Conservation (phyloP, 2,113 vertebrate genomes). For the Grus americana region DNA sequence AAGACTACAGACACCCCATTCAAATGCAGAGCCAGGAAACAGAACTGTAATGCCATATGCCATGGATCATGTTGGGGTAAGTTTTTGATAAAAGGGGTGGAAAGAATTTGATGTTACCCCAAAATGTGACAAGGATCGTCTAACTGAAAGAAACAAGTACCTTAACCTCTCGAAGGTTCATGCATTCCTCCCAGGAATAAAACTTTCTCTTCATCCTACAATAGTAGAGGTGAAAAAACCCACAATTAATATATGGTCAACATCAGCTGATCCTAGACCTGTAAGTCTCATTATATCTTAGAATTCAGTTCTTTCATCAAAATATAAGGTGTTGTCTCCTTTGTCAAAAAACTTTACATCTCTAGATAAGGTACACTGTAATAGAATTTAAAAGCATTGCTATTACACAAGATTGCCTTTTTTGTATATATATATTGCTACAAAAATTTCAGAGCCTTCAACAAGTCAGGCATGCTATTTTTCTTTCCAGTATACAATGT, state of each 20-base stretch:
- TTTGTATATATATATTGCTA: background rate
- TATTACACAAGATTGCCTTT: background rate
- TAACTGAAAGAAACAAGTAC: conserved; percentile 67
- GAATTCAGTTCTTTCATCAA: background rate
- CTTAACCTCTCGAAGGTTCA: conserved; percentile 97
- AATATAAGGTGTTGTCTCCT: background rate
- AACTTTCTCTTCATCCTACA: conserved; percentile 97
- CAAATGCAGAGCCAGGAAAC: background rate
- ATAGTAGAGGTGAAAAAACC: background rate
- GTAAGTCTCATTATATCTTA: background rate
- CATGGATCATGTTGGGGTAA: background rate
- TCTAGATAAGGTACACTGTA: background rate
- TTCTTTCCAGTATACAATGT: background rate
- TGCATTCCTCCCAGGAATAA: conserved; percentile 98
- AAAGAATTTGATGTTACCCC: background rate
- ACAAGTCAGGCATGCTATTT: background rate
- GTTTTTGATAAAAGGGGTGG: background rate
- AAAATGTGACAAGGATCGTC: rapidly evolving
- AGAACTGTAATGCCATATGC: background rate
- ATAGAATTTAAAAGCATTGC: background rate
- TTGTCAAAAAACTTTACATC: background rate
- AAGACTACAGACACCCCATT: background rate
- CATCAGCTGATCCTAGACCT: background rate
- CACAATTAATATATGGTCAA: background rate
- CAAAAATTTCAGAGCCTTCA: background rate